Conservation (phyloP, 2,797 vertebrate genomes). For the Gastrophryne carolinensis region DNA sequence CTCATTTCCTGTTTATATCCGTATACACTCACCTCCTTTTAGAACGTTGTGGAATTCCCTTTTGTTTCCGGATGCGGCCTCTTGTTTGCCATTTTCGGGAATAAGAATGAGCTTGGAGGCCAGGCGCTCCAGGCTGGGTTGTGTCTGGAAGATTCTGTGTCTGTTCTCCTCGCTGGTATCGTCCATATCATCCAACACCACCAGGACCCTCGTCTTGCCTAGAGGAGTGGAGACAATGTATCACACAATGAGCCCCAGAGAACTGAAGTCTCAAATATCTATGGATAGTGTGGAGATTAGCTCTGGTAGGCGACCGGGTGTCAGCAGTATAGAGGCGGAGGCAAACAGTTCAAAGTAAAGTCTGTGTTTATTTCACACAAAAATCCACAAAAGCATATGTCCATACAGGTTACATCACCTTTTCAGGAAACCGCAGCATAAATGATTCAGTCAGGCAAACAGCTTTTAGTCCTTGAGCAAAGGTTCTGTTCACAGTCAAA, state of each 20-base stretch:
- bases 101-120: constrained; percentile 8
- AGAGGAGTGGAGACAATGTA: not conserved
- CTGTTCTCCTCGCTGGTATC: not conserved
- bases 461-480: no score
- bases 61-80: not conserved
- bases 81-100: not conserved
- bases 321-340: no score
- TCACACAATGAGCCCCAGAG: not conserved
- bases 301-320: no score
- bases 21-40: not conserved
- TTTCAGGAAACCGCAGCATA: no score
- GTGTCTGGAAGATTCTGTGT: not conserved
- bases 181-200: constrained; percentile 21
- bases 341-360: no score
- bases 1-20: not conserved
- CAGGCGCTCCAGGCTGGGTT: not conserved
- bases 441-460: no score
- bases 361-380: no score
- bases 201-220: constrained; percentile 15
- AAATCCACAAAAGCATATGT: no score
- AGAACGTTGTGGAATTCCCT: not conserved
- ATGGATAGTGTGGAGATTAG: no score
- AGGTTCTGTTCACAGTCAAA: no score
- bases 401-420: no score
- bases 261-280: no score